phyloP scores from a whole-genome alignment of 2,797 vertebrate species.

The Spea hammondii region DNA sequence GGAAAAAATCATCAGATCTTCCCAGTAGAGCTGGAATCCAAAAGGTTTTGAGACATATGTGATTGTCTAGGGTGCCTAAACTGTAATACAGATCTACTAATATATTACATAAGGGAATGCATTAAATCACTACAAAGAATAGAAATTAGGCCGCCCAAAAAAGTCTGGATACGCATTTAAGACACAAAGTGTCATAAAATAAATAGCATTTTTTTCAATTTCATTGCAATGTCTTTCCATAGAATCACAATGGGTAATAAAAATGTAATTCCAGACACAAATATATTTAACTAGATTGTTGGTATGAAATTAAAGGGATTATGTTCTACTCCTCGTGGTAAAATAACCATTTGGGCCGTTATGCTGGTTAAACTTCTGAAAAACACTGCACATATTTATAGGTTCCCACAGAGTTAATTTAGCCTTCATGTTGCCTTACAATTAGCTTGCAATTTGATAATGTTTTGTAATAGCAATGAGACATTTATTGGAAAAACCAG shows the following conservation, averaged over 20 bases:
- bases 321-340: conserved; percentile 33
- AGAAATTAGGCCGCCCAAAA: not conserved
- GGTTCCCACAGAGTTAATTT: conserved; percentile 48
- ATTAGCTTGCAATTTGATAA: conserved; percentile 47
- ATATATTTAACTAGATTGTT: conserved; percentile 42
- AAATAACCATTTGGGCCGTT: conserved; percentile 45
- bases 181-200: not conserved
- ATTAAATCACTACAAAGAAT: too few species aligned
- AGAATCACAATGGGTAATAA: conserved; percentile 31
- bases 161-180: not conserved
- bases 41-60: too few species aligned
- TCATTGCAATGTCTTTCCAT: conserved; percentile 13
- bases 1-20: too few species aligned
- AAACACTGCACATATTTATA: conserved; percentile 33
- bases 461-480: conserved; percentile 45
- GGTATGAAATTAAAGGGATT: conserved; percentile 42
- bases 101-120: too few species aligned
- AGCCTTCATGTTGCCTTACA: conserved; percentile 42
- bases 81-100: too few species aligned
- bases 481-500: conserved; percentile 31
- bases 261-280: conserved; percentile 26
- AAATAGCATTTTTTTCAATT: not conserved
- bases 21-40: too few species aligned
- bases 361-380: conserved; percentile 47
- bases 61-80: too few species aligned